Evolutionary conservation across 2,888 invertebrate genomes (phyloP).

Genomic region (Cerastis rubricosa): DNA sequence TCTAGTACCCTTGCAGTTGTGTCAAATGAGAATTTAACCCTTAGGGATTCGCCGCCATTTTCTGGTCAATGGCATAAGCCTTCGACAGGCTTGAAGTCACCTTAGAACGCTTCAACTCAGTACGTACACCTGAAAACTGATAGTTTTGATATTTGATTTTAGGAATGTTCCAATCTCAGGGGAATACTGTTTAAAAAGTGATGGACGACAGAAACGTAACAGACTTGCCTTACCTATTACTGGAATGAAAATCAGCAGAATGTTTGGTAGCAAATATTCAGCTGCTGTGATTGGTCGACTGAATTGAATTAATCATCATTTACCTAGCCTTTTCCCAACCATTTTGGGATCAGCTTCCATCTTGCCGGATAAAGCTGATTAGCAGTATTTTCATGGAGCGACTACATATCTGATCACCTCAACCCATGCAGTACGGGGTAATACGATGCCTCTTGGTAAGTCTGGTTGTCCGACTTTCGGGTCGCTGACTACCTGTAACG

Average conservation of each 20-base stretch:
- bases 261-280: background rate
- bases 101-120: conserved; percentile 24
- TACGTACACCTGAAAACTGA: conserved; percentile 23
- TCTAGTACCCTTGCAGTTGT: background rate
- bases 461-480: too few relatives aligned
- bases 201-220: background rate
- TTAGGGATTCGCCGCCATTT: conserved; percentile 24
- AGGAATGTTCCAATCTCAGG: background rate
- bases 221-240: background rate
- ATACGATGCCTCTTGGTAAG: too few relatives aligned
- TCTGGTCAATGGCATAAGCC: conserved; percentile 45
- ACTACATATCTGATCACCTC: too few relatives aligned
- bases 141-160: conserved; percentile 27
- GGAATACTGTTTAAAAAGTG: background rate
- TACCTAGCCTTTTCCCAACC: too few relatives aligned
- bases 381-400: too few relatives aligned
- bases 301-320: too few relatives aligned
- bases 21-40: conserved; percentile 18
- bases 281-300: background rate
- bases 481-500: too few relatives aligned
- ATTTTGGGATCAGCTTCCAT: too few relatives aligned
- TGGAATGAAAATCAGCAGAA: background rate
- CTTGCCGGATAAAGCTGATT: too few relatives aligned
- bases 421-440: too few relatives aligned
- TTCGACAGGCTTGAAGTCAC: conserved; percentile 24